These are phyloP conservation scores for Tanypteryx hageni DNA, from an alignment of 2,888 invertebrate genomes.

Conservation along the genomic window DNA sequence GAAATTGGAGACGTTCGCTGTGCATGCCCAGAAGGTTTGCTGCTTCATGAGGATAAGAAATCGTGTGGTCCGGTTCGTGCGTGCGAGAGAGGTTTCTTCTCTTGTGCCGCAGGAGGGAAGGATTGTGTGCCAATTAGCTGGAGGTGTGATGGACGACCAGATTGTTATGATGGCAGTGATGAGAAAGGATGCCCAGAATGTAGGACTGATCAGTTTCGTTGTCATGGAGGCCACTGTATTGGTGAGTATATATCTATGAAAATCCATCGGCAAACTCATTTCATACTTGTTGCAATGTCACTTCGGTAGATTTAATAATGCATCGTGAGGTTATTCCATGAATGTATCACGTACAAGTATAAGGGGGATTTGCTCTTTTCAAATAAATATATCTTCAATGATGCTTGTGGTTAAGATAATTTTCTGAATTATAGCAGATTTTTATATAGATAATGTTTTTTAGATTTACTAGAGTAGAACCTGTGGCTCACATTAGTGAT, in stretches of 20 bases:
- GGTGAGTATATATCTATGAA: conserved; percentile 73
- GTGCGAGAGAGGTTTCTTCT: conserved; percentile 85
- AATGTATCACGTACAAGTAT: no score
- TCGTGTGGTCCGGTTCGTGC: conserved; percentile 83
- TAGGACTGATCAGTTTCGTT: conserved; percentile 82
- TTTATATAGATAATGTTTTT: no score
- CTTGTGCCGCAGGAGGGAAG: conserved; percentile 80
- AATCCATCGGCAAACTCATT: neutral
- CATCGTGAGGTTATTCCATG: no score
- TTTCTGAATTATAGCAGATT: no score
- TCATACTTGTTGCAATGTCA: no score
- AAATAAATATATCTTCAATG: no score
- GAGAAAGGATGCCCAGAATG: conserved; percentile 87
- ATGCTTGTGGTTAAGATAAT: no score
- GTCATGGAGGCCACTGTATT: conserved; percentile 79
- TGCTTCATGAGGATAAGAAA: conserved; percentile 77
- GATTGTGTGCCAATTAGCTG: conserved; percentile 85
- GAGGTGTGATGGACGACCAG: conserved; percentile 88
- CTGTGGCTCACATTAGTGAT: no score
- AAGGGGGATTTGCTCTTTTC: no score
- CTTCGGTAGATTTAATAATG: no score
- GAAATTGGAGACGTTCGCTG: conserved; percentile 75
- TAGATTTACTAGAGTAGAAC: no score
- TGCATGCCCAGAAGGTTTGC: conserved; percentile 86
- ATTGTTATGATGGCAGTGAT: conserved; percentile 91